Conservation (phyloP, 2,888 invertebrate genomes). For the Coecobrya sp. region DNA sequence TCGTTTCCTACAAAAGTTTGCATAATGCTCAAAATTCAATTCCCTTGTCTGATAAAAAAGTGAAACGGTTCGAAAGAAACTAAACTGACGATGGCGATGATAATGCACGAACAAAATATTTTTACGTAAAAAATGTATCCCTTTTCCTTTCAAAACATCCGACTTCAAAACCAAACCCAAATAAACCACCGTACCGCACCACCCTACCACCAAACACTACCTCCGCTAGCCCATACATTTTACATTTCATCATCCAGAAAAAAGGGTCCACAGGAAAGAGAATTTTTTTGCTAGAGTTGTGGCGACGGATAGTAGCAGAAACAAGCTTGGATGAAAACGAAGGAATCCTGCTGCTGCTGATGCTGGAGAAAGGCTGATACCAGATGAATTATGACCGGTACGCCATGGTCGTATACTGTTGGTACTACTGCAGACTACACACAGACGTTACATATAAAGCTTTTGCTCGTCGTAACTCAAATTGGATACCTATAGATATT, state of each 20-base stretch:
- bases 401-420: slow-evolving; percentile 1
- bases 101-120: background rate
- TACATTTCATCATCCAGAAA: slow-evolving; percentile 31
- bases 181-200: background rate
- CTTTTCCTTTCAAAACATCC: background rate
- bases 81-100: background rate
- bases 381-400: slow-evolving; percentile 66
- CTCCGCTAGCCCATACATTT: slow-evolving; percentile 1
- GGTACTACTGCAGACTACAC: background rate
- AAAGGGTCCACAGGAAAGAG: background rate
- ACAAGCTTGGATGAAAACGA: slow-evolving; percentile 1
- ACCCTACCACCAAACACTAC: background rate
- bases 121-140: background rate
- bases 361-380: slow-evolving; percentile 62
- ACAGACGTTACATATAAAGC: background rate
- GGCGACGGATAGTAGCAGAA: background rate
- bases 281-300: background rate
- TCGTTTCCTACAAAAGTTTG: background rate
- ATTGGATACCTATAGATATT: background rate
- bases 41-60: slow-evolving; percentile 10
- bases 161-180: background rate
- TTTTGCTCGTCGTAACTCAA: slow-evolving; percentile 22
- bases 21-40: background rate
- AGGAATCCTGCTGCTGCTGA: slow-evolving; percentile 37
- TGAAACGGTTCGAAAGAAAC: background rate